Evolutionary conservation across 53 echinoderm and acorn worm species (phyloP).

Genomic region (Antedon mediterranea): DNA sequence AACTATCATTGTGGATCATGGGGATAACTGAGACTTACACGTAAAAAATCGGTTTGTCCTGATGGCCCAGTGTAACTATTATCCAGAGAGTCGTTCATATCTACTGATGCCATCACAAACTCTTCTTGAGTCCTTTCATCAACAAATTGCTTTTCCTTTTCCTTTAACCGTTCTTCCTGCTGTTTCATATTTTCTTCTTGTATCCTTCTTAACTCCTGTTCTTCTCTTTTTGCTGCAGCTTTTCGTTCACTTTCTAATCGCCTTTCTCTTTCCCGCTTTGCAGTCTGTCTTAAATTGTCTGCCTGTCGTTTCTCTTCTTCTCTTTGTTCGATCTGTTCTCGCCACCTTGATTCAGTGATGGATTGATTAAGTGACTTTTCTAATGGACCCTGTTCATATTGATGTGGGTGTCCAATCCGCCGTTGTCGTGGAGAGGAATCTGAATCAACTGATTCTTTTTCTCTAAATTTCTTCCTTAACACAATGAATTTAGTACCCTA

Average conservation of each 20-base stretch:
- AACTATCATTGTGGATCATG: no score
- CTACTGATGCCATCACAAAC: background rate
- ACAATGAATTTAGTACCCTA: background rate
- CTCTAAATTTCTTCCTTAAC: background rate
- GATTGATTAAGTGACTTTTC: background rate
- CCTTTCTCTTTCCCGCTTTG: background rate
- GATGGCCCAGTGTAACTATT: slow-evolving; percentile 15
- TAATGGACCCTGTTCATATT: background rate
- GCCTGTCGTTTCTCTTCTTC: background rate
- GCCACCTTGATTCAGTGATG: background rate
- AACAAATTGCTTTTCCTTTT: background rate
- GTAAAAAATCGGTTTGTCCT: slow-evolving; percentile 17
- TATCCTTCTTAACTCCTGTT: background rate
- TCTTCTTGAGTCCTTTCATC: background rate
- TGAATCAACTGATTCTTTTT: background rate
- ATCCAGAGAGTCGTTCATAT: background rate
- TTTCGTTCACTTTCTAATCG: background rate
- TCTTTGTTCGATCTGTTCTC: background rate
- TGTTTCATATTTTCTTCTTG: background rate
- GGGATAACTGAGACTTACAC: slow-evolving; percentile 3
- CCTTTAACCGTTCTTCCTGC: background rate
- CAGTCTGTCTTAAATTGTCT: background rate
- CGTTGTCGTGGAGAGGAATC: background rate
- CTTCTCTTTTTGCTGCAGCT: background rate
- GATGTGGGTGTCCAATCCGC: background rate